Conservation (phyloP, 2,113 vertebrate genomes). For the Hemichromis elongatus region DNA sequence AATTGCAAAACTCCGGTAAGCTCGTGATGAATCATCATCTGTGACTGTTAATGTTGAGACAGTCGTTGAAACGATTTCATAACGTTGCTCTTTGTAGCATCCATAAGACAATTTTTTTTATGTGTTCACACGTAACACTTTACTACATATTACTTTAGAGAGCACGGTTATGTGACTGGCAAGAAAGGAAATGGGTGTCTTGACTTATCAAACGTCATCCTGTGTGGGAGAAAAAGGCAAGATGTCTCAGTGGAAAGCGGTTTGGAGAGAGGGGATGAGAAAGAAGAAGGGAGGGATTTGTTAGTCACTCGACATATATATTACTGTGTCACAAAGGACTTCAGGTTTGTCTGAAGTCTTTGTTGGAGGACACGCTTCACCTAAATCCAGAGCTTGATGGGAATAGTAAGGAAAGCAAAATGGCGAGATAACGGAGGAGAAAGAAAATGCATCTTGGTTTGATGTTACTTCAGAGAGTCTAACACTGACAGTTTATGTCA, state of each 20-base stretch:
- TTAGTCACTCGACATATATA: background rate
- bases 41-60: background rate
- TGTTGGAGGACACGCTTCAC: background rate
- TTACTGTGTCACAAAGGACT: background rate
- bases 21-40: background rate
- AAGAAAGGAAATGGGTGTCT: constrained; percentile 37
- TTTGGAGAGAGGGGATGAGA: constrained; percentile 16
- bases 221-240: constrained; percentile 21
- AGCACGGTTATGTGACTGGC: constrained; percentile 17
- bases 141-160: background rate
- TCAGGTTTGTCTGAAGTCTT: background rate
- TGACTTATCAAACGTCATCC: constrained; percentile 11
- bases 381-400: background rate
- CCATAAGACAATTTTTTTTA: background rate
- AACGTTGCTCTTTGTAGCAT: background rate
- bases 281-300: constrained; percentile 32
- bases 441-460: background rate
- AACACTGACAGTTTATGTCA: background rate
- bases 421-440: background rate
- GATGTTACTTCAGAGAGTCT: background rate
- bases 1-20: background rate
- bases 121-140: background rate
- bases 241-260: constrained; percentile 12
- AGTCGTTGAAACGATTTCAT: background rate
- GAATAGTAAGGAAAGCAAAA: background rate